These are phyloP conservation scores for Neuroscelio doddi DNA, from an alignment of 2,888 invertebrate genomes.

Conservation along the genomic window DNA sequence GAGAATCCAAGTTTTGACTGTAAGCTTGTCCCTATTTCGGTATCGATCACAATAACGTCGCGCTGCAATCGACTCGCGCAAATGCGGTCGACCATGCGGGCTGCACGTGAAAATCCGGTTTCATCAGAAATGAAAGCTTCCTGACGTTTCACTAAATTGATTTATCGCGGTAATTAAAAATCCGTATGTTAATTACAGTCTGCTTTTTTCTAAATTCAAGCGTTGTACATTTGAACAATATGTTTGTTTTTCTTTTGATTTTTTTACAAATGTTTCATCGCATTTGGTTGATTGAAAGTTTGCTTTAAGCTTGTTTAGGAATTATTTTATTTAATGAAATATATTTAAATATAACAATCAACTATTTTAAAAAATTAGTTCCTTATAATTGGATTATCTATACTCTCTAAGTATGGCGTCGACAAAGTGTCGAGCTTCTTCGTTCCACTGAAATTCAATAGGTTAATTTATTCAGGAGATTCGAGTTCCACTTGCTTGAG, in stretches of 20 bases:
- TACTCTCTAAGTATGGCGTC: background rate
- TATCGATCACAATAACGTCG: conserved; percentile 62
- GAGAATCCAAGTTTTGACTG: conserved; percentile 24
- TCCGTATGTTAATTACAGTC: conserved; percentile 8
- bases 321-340: too few species aligned
- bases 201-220: background rate
- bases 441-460: conserved; percentile 6
- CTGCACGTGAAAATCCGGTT: conserved; percentile 46
- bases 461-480: conserved; percentile 5
- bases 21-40: conserved; percentile 50
- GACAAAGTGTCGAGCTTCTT: background rate
- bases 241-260: too few species aligned
- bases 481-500: too few species aligned
- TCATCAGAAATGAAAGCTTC: conserved; percentile 25
- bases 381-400: background rate
- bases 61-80: conserved; percentile 67
- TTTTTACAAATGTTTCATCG: too few species aligned
- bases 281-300: too few species aligned
- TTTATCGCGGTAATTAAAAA: background rate
- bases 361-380: too few species aligned
- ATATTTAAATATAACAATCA: too few species aligned
- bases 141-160: background rate
- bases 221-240: background rate
- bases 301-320: too few species aligned
- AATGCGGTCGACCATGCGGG: conserved; percentile 65